Base-by-base conservation (phyloP, 2,888 invertebrate species). In the Agonopterix subpropinquella region DNA sequence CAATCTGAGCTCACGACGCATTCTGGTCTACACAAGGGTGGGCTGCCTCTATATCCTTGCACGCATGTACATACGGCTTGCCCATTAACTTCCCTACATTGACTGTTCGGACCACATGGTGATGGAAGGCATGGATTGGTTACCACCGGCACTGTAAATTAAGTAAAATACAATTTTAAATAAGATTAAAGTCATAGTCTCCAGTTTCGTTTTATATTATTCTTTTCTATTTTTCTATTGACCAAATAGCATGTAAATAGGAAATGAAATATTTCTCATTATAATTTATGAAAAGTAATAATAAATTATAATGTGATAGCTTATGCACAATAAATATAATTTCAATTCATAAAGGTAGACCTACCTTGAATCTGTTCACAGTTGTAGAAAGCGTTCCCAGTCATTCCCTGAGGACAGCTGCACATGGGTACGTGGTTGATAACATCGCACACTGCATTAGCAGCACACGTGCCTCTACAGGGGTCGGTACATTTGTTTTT, bases 1-100 rank as follows among this genome's bases (percentile, higher is more conserved):
- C 94, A 95, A 67, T 95, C 94, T 2, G 93, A 91, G 72, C 93
- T 94, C 48, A 93, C 91, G 35, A 92, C 88, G 73, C 95, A 96
- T 77, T 95, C 95, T 10, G 94, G 94, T 60, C 91, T 89, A 69
- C 95, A 95, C 53, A 91, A 86, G 11, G 95, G 94, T 39, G 95
- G 95, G 50, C 91, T 91, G 49, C 95, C 95, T 51, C 89, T 86
- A 66, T 92, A 93, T 55, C 92, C 90, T 36, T 90, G 87, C 51
- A 92, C 80, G 70, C 95, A 96, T 10, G 93, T 92, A 67, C 95
- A 96, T 28, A 93, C 92, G 11, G 92, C 92, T 71, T 92, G 92
- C 41, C 91, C 91, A 57, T 92, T 92, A 4, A 90, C 70, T 72
- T 90, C 90, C 62, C 90, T 82, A 63, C 93, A 94, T 74, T 93